A percentile compares a stretch with the other conserved stretches of the same genome.
These are phyloP conservation scores for Cyprinodon brontotheroides DNA, from an alignment of 2,113 vertebrate genomes.

Conservation along the genomic window DNA sequence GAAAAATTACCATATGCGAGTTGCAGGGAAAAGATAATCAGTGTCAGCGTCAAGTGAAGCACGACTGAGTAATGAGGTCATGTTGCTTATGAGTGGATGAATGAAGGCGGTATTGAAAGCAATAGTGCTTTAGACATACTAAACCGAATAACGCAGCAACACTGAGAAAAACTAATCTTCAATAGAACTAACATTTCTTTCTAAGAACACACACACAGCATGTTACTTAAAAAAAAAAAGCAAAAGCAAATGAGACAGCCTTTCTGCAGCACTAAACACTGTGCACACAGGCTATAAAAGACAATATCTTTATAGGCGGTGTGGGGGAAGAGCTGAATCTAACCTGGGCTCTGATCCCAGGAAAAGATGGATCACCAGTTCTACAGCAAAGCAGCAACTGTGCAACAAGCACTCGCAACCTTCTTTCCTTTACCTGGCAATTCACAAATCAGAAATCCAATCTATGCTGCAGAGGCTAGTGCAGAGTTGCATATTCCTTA, in stretches of 20 bases:
- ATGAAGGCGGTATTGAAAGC: constrained; percentile 43
- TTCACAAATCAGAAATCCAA: constrained; percentile 46
- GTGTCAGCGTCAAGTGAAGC: constrained; percentile 50
- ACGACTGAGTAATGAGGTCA: constrained; percentile 55
- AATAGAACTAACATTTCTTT: constrained; percentile 33
- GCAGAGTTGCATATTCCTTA: constrained; percentile 34
- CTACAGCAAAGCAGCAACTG: constrained; percentile 54
- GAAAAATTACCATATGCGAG: constrained; percentile 20
- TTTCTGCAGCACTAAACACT: constrained; percentile 49
- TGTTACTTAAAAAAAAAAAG: constrained; percentile 22
- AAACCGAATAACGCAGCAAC: constrained; percentile 26
- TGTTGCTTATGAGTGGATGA: constrained; percentile 43
- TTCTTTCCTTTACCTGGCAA: constrained; percentile 45
- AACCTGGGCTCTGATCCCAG: constrained; percentile 68
- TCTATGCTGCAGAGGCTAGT: constrained; percentile 45
- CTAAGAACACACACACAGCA: constrained; percentile 27
- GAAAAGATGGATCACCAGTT: constrained; percentile 70
- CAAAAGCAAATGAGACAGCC: constrained; percentile 45
- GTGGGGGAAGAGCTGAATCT: constrained; percentile 44
- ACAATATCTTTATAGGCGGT: constrained; percentile 65
- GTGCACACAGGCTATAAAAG: constrained; percentile 41
- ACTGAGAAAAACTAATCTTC: not conserved
- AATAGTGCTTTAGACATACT: constrained; percentile 34
- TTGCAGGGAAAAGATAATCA: constrained; percentile 45
- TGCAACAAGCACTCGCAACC: constrained; percentile 60